A percentile compares a stretch with the other conserved stretches of the same genome.
phyloP scores from a whole-genome alignment of 2,888 invertebrate genomes.

The Bibio marci region DNA sequence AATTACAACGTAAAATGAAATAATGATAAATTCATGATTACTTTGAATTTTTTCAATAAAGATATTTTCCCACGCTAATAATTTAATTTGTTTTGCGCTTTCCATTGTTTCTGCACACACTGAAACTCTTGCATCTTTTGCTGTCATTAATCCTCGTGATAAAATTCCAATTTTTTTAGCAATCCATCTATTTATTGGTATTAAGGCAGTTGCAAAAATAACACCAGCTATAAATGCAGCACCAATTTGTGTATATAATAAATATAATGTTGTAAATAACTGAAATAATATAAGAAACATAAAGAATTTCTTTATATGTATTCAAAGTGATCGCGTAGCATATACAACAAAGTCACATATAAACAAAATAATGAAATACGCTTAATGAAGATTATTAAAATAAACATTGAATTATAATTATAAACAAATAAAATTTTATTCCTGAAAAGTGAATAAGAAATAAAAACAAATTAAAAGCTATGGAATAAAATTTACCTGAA shows the following conservation, averaged over 20 bases:
- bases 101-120: conserved; percentile 70
- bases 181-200: conserved; percentile 82
- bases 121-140: conserved; percentile 80
- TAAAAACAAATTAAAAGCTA: no score
- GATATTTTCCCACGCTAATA: conserved; percentile 85
- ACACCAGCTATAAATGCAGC: conserved; percentile 83
- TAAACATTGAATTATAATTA: no score
- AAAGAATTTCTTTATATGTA: conserved; percentile 1
- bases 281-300: conserved; percentile 31
- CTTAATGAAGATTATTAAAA: no score
- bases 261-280: conserved; percentile 62
- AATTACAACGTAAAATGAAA: no score
- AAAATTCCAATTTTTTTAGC: conserved; percentile 76
- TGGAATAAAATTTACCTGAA: conserved; percentile 41
- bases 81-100: conserved; percentile 80
- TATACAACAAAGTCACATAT: conserved; percentile 1
- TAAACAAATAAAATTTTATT: no score
- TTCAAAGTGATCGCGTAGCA: no score
- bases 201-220: conserved; percentile 65
- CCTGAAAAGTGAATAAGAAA: no score
- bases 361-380: conserved; percentile 6
- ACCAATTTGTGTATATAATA: conserved; percentile 79
- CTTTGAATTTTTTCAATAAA: conserved; percentile 55
- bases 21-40: conserved; percentile 22
- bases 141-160: conserved; percentile 74